phyloP scores from a whole-genome alignment of 2,113 vertebrate species.

The Podiceps cristatus region DNA sequence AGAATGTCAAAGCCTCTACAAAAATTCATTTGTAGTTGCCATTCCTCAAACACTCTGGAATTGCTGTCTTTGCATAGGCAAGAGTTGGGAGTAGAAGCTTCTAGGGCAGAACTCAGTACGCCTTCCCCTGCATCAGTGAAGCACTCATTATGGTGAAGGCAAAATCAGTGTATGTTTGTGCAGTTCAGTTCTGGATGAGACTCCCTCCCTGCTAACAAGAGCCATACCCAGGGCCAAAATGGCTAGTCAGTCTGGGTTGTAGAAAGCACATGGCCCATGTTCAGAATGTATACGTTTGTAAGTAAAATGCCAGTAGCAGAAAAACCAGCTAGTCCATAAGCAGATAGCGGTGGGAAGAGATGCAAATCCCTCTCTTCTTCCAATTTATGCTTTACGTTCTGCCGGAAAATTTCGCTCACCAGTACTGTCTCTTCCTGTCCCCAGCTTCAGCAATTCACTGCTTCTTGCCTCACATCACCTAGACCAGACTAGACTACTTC shows the following conservation, averaged over 20 bases:
- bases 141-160: background rate
- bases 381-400: background rate
- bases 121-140: background rate
- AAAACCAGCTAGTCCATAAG: background rate
- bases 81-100: background rate
- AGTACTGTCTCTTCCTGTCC: background rate
- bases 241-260: background rate
- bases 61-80: background rate
- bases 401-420: background rate
- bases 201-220: background rate
- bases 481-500: background rate
- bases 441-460: background rate
- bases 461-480: background rate
- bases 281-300: background rate
- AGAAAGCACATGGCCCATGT: background rate
- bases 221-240: background rate
- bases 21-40: background rate
- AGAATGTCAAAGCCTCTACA: background rate
- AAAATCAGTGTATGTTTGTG: background rate
- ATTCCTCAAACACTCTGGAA: background rate
- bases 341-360: background rate
- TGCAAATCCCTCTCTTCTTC: background rate
- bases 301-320: background rate
- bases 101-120: background rate
- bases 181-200: background rate